Conservation (phyloP, 2,113 vertebrate species). For the Montifringilla adamsi region DNA sequence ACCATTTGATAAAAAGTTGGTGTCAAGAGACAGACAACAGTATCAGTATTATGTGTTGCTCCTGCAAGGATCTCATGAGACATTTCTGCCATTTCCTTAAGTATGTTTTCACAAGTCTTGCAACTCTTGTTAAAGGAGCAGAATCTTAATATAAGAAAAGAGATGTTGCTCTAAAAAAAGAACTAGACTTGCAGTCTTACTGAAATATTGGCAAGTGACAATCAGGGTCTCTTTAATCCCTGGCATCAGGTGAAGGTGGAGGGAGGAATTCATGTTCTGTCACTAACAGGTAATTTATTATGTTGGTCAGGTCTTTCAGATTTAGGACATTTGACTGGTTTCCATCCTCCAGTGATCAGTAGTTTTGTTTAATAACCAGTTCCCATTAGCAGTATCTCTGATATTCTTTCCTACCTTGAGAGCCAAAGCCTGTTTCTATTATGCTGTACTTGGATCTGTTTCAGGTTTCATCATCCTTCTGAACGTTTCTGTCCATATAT, state of each 20-base stretch:
- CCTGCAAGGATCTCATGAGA: neutral
- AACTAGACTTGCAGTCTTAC: neutral
- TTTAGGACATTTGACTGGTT: neutral
- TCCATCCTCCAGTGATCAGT: neutral
- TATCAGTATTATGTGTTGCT: neutral
- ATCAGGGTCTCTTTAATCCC: neutral
- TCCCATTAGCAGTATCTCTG: neutral
- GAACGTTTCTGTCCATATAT: slow-evolving; percentile 25
- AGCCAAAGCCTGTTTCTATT: slow-evolving; percentile 18
- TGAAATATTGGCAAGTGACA: neutral
- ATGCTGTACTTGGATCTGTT: neutral
- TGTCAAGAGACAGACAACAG: neutral
- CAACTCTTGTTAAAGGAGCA: neutral
- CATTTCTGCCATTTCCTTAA: neutral
- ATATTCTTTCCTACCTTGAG: slow-evolving; percentile 18
- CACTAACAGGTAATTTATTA: neutral
- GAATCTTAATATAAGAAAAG: neutral
- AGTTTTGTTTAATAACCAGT: neutral
- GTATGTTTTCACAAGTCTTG: neutral
- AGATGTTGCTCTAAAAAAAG: neutral
- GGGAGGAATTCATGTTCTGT: neutral
- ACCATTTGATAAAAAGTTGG: neutral
- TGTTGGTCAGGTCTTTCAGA: neutral
- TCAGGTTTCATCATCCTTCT: slow-evolving; percentile 28
- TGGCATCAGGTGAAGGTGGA: neutral